Conservation (phyloP, 2,888 invertebrate species). For the Caradrina clavipalpis region DNA sequence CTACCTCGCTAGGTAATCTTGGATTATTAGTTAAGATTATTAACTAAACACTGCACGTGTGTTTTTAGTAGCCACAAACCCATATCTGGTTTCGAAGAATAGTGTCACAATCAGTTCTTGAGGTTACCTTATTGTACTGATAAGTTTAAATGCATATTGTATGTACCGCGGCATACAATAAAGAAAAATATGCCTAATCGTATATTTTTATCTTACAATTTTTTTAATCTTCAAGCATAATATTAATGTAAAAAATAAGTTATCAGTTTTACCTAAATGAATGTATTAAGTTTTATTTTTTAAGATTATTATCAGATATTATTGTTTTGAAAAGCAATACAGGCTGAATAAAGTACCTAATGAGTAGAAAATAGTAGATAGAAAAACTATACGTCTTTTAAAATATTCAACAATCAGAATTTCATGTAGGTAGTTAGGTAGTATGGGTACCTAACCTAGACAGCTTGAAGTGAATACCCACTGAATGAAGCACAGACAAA, state of each 20-base stretch:
- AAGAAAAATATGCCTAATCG: conserved; percentile 53
- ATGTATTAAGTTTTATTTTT: conserved; percentile 13
- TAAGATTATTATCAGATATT: conserved; percentile 37
- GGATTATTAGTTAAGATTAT: not conserved
- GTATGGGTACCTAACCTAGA: no score
- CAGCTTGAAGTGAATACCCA: not conserved
- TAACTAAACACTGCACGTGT: not conserved
- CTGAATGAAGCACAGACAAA: not conserved
- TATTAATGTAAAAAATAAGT: conserved; percentile 56
- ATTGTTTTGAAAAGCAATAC: conserved; percentile 28
- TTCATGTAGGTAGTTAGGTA: no score
- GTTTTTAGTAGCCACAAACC: not conserved
- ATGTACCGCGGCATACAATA: conserved; percentile 56
- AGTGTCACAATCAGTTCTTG: conserved; percentile 11
- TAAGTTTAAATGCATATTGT: conserved; percentile 46
- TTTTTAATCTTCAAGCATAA: conserved; percentile 48
- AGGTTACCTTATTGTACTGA: conserved; percentile 26
- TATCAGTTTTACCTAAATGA: conserved; percentile 46
- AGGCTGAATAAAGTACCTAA: not conserved
- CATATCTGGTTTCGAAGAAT: not conserved
- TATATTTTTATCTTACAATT: conserved; percentile 48
- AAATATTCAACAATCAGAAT: not conserved
- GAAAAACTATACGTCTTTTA: not conserved
- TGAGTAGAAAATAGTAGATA: conserved; percentile 5
- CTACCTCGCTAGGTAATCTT: not conserved